Base-by-base conservation (phyloP, 2,888 invertebrate species). In the Podabrus alpinus region DNA sequence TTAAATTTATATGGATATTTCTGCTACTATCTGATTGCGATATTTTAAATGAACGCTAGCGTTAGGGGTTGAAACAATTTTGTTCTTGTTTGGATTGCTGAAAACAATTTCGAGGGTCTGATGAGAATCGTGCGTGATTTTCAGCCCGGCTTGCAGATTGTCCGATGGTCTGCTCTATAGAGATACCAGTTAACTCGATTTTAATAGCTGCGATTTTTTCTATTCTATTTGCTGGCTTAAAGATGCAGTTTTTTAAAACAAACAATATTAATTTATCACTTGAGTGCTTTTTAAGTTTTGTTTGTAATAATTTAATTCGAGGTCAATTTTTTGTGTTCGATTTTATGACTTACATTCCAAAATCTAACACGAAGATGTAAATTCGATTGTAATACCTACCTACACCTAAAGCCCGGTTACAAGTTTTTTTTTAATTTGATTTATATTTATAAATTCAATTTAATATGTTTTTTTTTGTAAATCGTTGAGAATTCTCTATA, bases 141-240 rank as follows among this genome's bases (percentile, higher is more conserved):
- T 84, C 82, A 82, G 82, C 81, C 80, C 79, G 80, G 80, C 82
- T 79, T 77, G 84, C 85, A 86, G 86, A 86, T 86, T 86, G 85
- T 83, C 83, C 82, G 82, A 79, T 78, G 83, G 82, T 81, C 84
- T 86, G 85, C 81, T 82, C 81, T 80, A 76, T 77, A 79, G 81
- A 85, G 86, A 86, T 86, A 86, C 83, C 81, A 83, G 82, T 83
- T 85, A 84, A 85, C 84, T 84, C 81, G 82, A 81, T 80, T 86
- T 85, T 85, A 85, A 86, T 86, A 83, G 84, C 80, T 75, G 73
- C 74, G 77, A 75, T 77, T 73, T 68, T 15, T 64, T 25, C 59
- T 72, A 21, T 73, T 73, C 15, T 71, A 74, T 69, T 69, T 69
- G 45, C 45, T 9, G n/a, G 45, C 45, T 45, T n/a, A 45, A 29